Conservation (phyloP, 2,113 vertebrate species). For the Tragelaphus buxtoni region DNA sequence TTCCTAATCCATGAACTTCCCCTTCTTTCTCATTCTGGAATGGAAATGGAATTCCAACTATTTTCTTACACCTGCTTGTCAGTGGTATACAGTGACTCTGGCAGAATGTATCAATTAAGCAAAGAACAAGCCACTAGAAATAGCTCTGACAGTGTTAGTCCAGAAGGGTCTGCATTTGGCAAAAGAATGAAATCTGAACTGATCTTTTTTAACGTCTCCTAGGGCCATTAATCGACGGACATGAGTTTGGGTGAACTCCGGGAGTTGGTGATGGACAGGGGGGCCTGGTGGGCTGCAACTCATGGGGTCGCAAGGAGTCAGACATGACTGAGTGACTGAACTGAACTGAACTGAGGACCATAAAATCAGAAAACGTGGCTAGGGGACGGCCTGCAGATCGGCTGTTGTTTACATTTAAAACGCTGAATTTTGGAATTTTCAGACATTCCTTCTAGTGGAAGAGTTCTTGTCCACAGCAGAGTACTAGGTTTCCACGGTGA, state of each 20-base stretch:
- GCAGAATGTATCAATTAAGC: conserved; percentile 71
- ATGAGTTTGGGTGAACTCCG: background rate
- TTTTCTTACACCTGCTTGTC: conserved; percentile 71
- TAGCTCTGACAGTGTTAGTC: background rate
- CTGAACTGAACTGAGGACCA: background rate
- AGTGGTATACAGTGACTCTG: conserved; percentile 55
- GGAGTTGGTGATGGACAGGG: background rate
- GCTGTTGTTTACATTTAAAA: background rate
- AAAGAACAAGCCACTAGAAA: conserved; percentile 53
- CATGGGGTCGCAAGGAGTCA: background rate
- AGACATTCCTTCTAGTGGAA: background rate
- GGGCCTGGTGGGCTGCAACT: background rate
- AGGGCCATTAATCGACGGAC: background rate
- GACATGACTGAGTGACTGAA: background rate
- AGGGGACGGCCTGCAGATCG: background rate
- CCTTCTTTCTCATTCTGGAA: conserved; percentile 42
- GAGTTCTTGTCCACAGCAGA: background rate
- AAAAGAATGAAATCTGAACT: background rate
- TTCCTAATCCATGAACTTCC: background rate
- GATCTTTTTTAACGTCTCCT: background rate
- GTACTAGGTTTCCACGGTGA: background rate
- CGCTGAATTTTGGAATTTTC: background rate
- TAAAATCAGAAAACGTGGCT: background rate
- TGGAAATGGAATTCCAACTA: conserved; percentile 37
- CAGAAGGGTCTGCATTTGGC: background rate